A percentile compares a stretch with the other conserved stretches of the same genome.
phyloP scores from a whole-genome alignment of 1,140 invertebrate species.

The Drosophila kohkoa region DNA sequence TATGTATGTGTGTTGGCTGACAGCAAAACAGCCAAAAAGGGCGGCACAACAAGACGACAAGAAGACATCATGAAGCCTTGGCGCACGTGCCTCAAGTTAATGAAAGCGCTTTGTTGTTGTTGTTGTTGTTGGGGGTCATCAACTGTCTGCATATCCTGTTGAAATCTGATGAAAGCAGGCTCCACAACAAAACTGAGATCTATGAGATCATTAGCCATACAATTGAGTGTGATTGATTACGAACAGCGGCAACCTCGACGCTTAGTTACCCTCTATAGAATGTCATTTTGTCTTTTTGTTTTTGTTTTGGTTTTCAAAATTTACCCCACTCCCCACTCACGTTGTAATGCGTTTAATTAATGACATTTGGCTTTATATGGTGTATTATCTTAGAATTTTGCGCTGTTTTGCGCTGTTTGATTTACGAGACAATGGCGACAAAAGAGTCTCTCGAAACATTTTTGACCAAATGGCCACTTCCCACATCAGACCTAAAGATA shows the following conservation, averaged over 20 bases:
- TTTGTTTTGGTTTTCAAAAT: too few species aligned
- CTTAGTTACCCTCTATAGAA: background rate
- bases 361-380: background rate
- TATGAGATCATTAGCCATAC: conserved; percentile 25
- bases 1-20: too few species aligned
- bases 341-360: conserved; percentile 4
- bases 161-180: background rate
- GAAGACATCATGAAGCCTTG: conserved; percentile 1
- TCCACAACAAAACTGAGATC: background rate
- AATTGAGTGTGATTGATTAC: conserved; percentile 28
- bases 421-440: conserved; percentile 5
- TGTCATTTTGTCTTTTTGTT: too few species aligned
- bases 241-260: background rate
- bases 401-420: conserved; percentile 2
- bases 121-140: background rate
- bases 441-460: background rate
- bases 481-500: background rate
- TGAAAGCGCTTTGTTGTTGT: conserved; percentile 29
- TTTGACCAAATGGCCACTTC: conserved; percentile 16
- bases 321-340: too few species aligned
- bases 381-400: conserved; percentile 6
- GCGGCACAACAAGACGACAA: background rate
- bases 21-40: background rate
- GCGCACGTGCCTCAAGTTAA: conserved; percentile 31
- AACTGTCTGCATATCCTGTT: conserved; percentile 2